phyloP scores from a whole-genome alignment of 2,888 invertebrate genomes.

The Alcis repandata region DNA sequence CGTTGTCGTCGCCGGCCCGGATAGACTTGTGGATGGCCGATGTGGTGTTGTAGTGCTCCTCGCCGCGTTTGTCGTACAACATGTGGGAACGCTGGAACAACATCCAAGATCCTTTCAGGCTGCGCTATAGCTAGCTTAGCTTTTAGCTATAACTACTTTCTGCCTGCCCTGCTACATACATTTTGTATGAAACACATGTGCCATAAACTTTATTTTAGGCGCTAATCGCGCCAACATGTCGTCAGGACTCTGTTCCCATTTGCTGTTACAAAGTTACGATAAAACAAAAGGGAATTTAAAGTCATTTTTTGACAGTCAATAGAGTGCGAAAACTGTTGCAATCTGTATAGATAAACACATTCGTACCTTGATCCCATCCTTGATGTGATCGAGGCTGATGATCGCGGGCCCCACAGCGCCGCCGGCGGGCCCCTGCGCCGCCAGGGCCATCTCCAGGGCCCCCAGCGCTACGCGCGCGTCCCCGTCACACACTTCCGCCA shows the following conservation, averaged over 20 bases:
- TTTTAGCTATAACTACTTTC: no score
- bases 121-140: no score
- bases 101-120: no score
- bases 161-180: no score
- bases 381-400: slow-evolving; percentile 89
- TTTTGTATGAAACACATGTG: no score
- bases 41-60: slow-evolving; percentile 93
- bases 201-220: no score
- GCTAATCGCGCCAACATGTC: no score
- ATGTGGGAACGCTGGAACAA: slow-evolving; percentile 89
- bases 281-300: no score
- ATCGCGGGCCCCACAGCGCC: slow-evolving; percentile 66
- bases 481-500: slow-evolving; percentile 93
- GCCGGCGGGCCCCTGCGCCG: slow-evolving; percentile 75
- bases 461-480: slow-evolving; percentile 93
- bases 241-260: no score
- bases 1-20: slow-evolving; percentile 92
- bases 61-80: slow-evolving; percentile 92
- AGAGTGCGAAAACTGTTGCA: no score
- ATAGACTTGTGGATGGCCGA: slow-evolving; percentile 95
- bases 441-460: slow-evolving; percentile 90
- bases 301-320: no score
- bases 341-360: neutral
- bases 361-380: slow-evolving; percentile 90
- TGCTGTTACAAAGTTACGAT: no score